Conservation (phyloP, 1,140 invertebrate genomes). For the Drosophila mayri region DNA sequence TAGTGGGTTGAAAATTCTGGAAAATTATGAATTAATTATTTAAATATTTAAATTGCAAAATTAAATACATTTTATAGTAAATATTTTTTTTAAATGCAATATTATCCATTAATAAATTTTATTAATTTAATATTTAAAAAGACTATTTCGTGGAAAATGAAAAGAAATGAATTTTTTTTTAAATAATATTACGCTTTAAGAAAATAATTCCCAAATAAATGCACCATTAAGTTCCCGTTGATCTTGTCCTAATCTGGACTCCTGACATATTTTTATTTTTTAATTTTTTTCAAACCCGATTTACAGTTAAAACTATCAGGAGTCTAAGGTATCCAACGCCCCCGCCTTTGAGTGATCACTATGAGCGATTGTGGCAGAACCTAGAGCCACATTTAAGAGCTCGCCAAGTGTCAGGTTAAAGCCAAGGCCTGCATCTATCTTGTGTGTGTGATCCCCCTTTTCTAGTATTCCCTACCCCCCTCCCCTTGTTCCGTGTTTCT, state of each 20-base stretch:
- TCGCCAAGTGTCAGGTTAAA: conserved; percentile 7
- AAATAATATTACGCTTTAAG: not conserved
- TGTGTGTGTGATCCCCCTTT: conserved; percentile 1
- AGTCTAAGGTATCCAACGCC: not conserved
- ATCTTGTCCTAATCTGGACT: not conserved
- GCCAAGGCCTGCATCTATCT: conserved; percentile 21
- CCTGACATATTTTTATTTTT: too few relatives aligned
- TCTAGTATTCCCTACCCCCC: conserved; percentile 3
- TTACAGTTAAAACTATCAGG: not conserved
- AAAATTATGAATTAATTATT: too few relatives aligned
- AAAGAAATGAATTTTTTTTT: too few relatives aligned
- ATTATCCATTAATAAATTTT: too few relatives aligned
- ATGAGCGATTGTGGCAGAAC: not conserved
- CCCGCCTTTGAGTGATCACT: not conserved
- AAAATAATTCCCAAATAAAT: not conserved
- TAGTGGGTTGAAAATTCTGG: too few relatives aligned
- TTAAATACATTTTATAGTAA: too few relatives aligned
- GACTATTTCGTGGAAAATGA: too few relatives aligned
- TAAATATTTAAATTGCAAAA: too few relatives aligned
- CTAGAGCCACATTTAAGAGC: conserved; percentile 9
- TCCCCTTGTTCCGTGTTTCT: not conserved
- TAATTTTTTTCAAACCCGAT: not conserved
- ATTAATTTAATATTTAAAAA: too few relatives aligned
- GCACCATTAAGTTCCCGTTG: not conserved
- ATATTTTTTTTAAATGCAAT: too few relatives aligned